These are phyloP conservation scores for Macrocentrus cingulum DNA, from an alignment of 1,140 invertebrate genomes.

Conservation along the genomic window DNA sequence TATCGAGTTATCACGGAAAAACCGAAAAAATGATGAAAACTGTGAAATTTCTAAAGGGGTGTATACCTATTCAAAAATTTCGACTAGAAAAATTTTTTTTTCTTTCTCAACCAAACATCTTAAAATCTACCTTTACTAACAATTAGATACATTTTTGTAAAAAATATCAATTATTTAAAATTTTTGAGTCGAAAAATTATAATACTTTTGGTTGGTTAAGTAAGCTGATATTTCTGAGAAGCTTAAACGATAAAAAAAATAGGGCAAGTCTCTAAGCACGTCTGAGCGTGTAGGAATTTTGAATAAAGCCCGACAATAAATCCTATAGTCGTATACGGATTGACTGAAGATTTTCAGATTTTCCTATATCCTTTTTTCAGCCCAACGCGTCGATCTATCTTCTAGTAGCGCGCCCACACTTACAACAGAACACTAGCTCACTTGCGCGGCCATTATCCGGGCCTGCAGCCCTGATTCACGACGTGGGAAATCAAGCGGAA, in stretches of 20 bases:
- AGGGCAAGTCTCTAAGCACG: not conserved
- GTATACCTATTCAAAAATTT: no score
- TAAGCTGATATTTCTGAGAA: no score
- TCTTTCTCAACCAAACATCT: no score
- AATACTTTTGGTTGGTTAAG: no score
- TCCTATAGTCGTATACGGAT: slow-evolving; percentile 9
- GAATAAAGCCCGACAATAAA: slow-evolving; percentile 18
- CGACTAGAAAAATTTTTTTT: no score
- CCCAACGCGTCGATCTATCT: not conserved
- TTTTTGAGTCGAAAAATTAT: no score
- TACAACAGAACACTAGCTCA: not conserved
- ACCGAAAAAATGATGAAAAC: no score
- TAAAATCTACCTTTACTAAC: no score
- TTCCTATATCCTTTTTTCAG: slow-evolving; percentile 3
- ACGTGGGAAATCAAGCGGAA: slow-evolving; percentile 32
- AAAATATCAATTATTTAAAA: no score
- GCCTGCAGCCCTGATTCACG: slow-evolving; percentile 27
- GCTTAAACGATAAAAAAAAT: not conserved
- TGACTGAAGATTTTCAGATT: slow-evolving; percentile 15
- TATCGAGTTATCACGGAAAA: no score
- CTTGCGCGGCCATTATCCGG: slow-evolving; percentile 19
- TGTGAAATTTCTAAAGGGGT: no score
- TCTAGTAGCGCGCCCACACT: not conserved
- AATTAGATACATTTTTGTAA: no score
- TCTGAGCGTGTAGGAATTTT: slow-evolving; percentile 6